Percentiles rank a stretch among this genome's conserved stretches.
Conservation (phyloP, 1,140 invertebrate genomes). For the Andricus grossulariae region DNA sequence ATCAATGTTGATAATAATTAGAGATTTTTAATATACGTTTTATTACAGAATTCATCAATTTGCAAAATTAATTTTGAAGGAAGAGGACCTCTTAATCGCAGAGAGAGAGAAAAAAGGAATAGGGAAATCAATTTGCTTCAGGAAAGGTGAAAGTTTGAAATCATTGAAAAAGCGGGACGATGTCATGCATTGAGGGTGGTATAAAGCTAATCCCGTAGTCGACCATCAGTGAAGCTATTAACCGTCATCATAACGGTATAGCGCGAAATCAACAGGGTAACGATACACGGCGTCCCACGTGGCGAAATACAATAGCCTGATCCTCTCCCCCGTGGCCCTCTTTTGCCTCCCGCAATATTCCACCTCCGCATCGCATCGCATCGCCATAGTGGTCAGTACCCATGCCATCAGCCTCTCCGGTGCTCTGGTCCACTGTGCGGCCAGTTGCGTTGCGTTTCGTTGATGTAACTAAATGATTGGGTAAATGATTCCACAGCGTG, state of each 20-base stretch:
- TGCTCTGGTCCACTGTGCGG: slow-evolving; percentile 53
- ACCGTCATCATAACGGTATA: slow-evolving; percentile 75
- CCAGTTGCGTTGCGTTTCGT: slow-evolving; percentile 69
- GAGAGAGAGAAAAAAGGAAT: no score
- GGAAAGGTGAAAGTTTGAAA: slow-evolving; percentile 40
- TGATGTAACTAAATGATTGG: slow-evolving; percentile 77
- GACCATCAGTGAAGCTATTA: slow-evolving; percentile 69
- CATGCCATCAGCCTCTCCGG: slow-evolving; percentile 51
- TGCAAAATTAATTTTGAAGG: no score
- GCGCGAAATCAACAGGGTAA: slow-evolving; percentile 75
- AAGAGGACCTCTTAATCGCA: no score
- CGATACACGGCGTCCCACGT: slow-evolving; percentile 68
- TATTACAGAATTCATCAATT: no score
- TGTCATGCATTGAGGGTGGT: slow-evolving; percentile 47
- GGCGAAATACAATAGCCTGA: slow-evolving; percentile 67
- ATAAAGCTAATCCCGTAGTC: slow-evolving; percentile 63
- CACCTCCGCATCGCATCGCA: slow-evolving; percentile 45
- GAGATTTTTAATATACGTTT: no score
- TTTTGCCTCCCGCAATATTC: slow-evolving; percentile 47
- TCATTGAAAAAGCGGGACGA: slow-evolving; percentile 43
- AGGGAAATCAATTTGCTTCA: not conserved
- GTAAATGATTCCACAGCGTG: slow-evolving; percentile 76
- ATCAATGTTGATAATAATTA: no score
- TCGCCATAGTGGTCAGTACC: slow-evolving; percentile 33
- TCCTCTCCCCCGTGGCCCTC: slow-evolving; percentile 45